Conservation (phyloP, 2,888 invertebrate species). For the Drosophila meridiana region DNA sequence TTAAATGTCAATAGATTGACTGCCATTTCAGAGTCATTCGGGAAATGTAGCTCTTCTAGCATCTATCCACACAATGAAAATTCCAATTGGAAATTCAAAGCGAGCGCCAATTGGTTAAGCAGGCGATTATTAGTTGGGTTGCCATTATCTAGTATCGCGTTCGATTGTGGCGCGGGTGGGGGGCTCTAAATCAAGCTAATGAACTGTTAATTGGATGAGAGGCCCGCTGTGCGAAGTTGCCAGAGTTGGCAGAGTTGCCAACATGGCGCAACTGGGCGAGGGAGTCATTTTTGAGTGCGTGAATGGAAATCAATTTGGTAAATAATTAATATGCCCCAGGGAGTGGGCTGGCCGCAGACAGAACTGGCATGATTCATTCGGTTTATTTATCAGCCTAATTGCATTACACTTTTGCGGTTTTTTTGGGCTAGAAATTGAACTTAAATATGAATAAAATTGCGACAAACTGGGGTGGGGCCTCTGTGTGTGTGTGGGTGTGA, state of each 20-base stretch:
- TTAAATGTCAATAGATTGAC: neutral
- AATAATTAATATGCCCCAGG: conserved; percentile 53
- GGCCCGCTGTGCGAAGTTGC: neutral
- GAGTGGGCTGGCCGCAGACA: conserved; percentile 1
- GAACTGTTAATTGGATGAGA: conserved; percentile 52
- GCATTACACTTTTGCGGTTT: conserved; percentile 64
- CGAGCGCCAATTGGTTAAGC: conserved; percentile 13
- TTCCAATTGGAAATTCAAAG: neutral
- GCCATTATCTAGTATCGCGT: conserved; percentile 16
- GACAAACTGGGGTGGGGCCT: neutral
- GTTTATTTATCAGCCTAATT: conserved; percentile 58
- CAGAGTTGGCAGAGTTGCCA: conserved; percentile 1
- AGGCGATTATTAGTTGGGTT: conserved; percentile 10
- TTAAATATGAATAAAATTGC: conserved; percentile 38
- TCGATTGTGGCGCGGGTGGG: conserved; percentile 2
- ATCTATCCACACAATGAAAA: neutral
- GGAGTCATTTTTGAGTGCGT: conserved; percentile 22
- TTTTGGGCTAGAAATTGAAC: conserved; percentile 42
- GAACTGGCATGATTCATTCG: conserved; percentile 26
- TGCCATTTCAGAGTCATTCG: neutral
- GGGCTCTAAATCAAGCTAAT: conserved; percentile 53
- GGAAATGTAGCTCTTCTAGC: neutral
- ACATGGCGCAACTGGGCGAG: conserved; percentile 10
- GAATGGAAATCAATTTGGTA: conserved; percentile 44
- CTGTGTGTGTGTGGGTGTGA: neutral